Conservation (phyloP, 2,888 invertebrate genomes). For the Dasypolia templi region DNA sequence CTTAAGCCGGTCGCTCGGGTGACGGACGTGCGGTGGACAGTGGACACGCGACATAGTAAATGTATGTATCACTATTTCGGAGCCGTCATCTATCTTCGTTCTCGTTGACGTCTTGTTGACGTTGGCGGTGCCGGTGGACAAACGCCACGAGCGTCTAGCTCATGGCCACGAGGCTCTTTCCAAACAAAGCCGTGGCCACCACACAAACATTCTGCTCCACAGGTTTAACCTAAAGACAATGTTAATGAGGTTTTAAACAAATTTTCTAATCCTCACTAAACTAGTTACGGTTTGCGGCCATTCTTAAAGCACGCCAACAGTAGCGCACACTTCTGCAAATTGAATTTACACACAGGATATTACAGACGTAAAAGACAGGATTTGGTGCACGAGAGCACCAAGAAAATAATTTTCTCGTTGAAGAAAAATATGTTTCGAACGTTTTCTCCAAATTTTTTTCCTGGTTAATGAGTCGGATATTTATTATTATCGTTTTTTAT, state of each 20-base stretch:
- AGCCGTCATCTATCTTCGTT: too few relatives aligned
- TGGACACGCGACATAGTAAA: too few relatives aligned
- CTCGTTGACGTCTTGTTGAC: too few relatives aligned
- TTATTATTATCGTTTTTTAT: neutral
- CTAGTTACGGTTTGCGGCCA: constrained; percentile 68
- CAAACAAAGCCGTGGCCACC: neutral
- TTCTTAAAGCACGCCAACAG: constrained; percentile 67
- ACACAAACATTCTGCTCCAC: neutral
- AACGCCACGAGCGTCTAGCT: neutral
- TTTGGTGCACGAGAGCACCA: constrained; percentile 68
- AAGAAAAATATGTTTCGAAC: constrained; percentile 30
- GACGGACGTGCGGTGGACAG: too few relatives aligned
- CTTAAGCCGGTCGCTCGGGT: too few relatives aligned
- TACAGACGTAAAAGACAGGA: too few relatives aligned
- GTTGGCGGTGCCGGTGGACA: too few relatives aligned
- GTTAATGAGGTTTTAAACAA: constrained; percentile 59
- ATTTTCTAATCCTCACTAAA: constrained; percentile 66
- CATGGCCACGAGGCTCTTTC: neutral
- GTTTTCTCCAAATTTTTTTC: too few relatives aligned
- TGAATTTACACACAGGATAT: too few relatives aligned
- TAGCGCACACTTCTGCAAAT: constrained; percentile 74
- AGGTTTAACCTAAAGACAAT: constrained; percentile 31
- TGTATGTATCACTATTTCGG: too few relatives aligned
- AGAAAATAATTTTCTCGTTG: constrained; percentile 64
- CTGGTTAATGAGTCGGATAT: constrained; percentile 10